These are phyloP conservation scores for Cyaniris semiargus DNA, from an alignment of 2,888 invertebrate species.

Conservation along the genomic window DNA sequence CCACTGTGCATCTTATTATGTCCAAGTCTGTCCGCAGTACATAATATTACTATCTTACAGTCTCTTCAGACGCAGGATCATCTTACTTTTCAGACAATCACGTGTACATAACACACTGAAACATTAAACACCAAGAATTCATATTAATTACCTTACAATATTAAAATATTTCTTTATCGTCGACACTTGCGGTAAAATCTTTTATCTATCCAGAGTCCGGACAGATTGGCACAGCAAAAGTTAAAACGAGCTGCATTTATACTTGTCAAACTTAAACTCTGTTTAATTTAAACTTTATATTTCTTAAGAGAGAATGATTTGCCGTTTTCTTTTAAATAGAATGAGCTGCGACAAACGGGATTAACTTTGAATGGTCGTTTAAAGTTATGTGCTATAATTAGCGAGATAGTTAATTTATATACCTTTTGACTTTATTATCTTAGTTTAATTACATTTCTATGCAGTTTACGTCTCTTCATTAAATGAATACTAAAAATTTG, in stretches of 20 bases:
- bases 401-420: neutral
- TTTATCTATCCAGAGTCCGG: neutral
- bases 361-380: neutral
- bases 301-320: slow-evolving; percentile 1
- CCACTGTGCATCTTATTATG: no score
- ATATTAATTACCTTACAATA: neutral
- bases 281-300: slow-evolving; percentile 16
- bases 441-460: neutral
- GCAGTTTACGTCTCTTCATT: neutral
- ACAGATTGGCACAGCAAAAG: neutral
- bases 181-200: neutral
- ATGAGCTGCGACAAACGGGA: neutral
- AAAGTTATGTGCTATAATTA: neutral
- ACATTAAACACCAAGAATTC: no score
- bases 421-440: neutral
- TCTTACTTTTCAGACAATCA: no score
- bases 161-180: neutral
- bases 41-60: no score
- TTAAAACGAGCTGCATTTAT: neutral
- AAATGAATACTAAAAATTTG: neutral
- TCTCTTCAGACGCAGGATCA: no score
- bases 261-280: slow-evolving; percentile 11
- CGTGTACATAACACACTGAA: no score
- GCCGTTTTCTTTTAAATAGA: neutral
- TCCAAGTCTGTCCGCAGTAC: no score